Base-by-base conservation (phyloP, 2,888 invertebrate species). In the Limnephilus lunatus region DNA sequence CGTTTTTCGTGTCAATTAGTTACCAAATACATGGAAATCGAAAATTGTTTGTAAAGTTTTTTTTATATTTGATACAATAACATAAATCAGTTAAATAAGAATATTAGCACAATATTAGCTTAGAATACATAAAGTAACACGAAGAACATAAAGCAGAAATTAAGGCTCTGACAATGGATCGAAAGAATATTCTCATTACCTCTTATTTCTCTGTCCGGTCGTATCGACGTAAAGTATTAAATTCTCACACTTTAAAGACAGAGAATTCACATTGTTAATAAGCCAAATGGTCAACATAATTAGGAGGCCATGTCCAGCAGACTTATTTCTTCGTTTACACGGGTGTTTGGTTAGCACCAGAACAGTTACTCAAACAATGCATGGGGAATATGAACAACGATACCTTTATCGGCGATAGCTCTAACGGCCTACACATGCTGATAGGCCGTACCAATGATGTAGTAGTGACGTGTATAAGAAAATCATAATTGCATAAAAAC, bases 291-390 rank as follows among this genome's bases (percentile, higher is more conserved):
- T 83, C 83, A 32, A 83, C 19, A 83, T 9, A 35, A 83, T 39
- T 3, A 39, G 83, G 83, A 32, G 35, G 83, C 83, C 31, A 25
- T 32, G 83, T 19, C 32, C 32, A 83, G 83, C 32, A 35, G 32
- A 35, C 39, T 39, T 83, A 25, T 35, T 32, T 35, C 32, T 35
- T 9, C 11, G 32, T 83, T 35, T 39, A 83, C 32, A 12, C 30
- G 48, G n/a, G 30, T 12, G 86, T 44, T 48, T 86, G n/a, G 86
- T 86, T 86, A 86, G 15, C 86, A 44, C 39, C 48, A 39, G n/a
- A 86, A 86, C 86, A 44, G 86, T 86, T 86, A 86, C 30, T 11
- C 86, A 86, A 86, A 86, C n/a, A 86, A 30, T 48, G 68, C 30
- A 39, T 35, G 39, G 85, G 44, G n/a, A 44, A 86, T 44, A n/a